Percentiles rank a stretch among this genome's conserved stretches.
phyloP scores from a whole-genome alignment of 2,888 invertebrate genomes.

The Drosophila villosipedis region DNA sequence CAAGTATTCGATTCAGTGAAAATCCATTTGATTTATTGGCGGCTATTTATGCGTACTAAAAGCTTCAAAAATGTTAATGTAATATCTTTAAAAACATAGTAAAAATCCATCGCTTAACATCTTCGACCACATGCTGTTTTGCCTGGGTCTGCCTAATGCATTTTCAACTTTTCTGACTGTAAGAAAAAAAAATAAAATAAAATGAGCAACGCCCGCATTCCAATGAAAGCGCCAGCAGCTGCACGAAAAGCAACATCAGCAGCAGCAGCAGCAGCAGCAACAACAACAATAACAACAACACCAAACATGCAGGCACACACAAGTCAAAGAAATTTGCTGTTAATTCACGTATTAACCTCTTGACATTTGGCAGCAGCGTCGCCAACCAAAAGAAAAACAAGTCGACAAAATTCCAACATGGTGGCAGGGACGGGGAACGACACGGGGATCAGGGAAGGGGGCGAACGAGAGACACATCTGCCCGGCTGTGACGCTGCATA shows the following conservation, averaged over 20 bases:
- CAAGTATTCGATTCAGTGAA: conserved; percentile 51
- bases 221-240: conserved; percentile 77
- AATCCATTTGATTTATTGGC: conserved; percentile 67
- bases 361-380: conserved; percentile 81
- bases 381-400: conserved; percentile 65
- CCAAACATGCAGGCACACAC: conserved; percentile 66
- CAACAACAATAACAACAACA: conserved; percentile 35
- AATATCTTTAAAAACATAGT: conserved; percentile 60
- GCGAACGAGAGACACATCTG: conserved; percentile 65
- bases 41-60: conserved; percentile 36
- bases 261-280: not conserved
- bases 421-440: conserved; percentile 29
- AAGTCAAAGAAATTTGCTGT: conserved; percentile 82
- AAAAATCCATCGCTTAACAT: conserved; percentile 47
- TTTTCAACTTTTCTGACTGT: conserved; percentile 40
- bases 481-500: conserved; percentile 52
- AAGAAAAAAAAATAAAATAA: conserved; percentile 22
- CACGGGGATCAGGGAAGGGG: conserved; percentile 5
- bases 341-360: conserved; percentile 84
- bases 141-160: conserved; percentile 61
- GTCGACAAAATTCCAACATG: conserved; percentile 74
- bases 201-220: conserved; percentile 73
- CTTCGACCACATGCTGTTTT: conserved; percentile 62
- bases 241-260: conserved; percentile 55
- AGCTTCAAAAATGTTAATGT: conserved; percentile 67